Conservation (phyloP, 1,140 invertebrate genomes). For the Brachionus angularis region DNA sequence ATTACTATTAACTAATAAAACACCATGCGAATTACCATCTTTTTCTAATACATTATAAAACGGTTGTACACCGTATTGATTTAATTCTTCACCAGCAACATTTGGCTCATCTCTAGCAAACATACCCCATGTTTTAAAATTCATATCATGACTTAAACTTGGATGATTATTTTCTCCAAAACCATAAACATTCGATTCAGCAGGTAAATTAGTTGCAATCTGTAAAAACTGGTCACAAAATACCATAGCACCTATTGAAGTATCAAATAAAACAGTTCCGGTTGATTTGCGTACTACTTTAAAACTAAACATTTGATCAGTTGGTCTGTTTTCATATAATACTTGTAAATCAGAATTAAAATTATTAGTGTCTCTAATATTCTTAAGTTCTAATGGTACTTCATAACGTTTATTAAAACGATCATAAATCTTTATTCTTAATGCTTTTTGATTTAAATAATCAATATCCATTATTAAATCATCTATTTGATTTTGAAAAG, state of each 20-base stretch:
- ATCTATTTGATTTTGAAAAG: constrained; percentile 36
- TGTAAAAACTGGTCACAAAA: constrained; percentile 45
- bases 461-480: constrained; percentile 24
- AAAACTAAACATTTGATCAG: constrained; percentile 32
- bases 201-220: constrained; percentile 45
- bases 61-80: constrained; percentile 50
- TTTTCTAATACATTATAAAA: constrained; percentile 68
- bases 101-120: constrained; percentile 33
- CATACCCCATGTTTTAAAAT: constrained; percentile 28
- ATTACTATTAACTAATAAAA: constrained; percentile 54
- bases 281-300: constrained; percentile 25
- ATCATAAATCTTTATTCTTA: constrained; percentile 28
- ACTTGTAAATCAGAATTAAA: constrained; percentile 19
- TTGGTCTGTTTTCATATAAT: background rate
- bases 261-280: constrained; percentile 41
- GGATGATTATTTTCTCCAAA: constrained; percentile 44
- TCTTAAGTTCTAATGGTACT: constrained; percentile 36
- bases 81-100: constrained; percentile 28
- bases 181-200: constrained; percentile 32
- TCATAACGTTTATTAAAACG: constrained; percentile 39
- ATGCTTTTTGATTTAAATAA: background rate
- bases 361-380: background rate
- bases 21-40: constrained; percentile 57
- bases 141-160: constrained; percentile 24
- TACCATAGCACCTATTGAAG: constrained; percentile 44